Evolutionary conservation across 2,797 vertebrate species (phyloP).

Genomic region (Bryconaethiops microstoma): DNA sequence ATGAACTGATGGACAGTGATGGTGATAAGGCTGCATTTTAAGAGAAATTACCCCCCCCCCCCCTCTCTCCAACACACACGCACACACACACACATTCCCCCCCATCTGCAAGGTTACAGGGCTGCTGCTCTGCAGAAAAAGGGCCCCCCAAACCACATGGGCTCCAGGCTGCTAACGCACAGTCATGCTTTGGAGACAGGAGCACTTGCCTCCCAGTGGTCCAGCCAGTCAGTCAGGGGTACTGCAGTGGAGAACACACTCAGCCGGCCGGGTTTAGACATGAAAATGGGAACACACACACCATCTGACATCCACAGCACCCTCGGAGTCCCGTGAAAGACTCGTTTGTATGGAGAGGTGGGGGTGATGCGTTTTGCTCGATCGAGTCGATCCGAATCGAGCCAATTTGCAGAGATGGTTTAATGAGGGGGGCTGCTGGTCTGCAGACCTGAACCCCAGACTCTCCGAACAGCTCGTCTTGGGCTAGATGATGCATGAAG

Average conservation of each 20-base stretch:
- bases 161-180: background rate
- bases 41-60: slow-evolving; percentile 18
- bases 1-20: slow-evolving; percentile 32
- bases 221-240: background rate
- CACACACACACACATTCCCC: background rate
- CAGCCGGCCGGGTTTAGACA: background rate
- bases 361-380: background rate
- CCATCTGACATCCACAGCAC: background rate
- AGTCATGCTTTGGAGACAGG: background rate
- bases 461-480: background rate
- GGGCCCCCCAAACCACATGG: background rate
- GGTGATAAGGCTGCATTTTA: slow-evolving; percentile 13
- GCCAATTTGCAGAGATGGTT: background rate
- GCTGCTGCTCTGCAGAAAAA: slow-evolving; percentile 20
- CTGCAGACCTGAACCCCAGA: background rate
- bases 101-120: slow-evolving; percentile 77
- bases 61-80: too few relatives aligned
- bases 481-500: too few relatives aligned
- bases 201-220: background rate
- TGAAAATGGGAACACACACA: background rate
- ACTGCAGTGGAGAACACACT: background rate
- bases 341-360: background rate
- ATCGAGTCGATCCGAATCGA: background rate
- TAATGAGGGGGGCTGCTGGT: background rate
- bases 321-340: background rate